Evolutionary conservation across 2,888 invertebrate species (phyloP), one percentile per base, ranked within the genome.

Genomic region (Euproctis similis): DNA sequence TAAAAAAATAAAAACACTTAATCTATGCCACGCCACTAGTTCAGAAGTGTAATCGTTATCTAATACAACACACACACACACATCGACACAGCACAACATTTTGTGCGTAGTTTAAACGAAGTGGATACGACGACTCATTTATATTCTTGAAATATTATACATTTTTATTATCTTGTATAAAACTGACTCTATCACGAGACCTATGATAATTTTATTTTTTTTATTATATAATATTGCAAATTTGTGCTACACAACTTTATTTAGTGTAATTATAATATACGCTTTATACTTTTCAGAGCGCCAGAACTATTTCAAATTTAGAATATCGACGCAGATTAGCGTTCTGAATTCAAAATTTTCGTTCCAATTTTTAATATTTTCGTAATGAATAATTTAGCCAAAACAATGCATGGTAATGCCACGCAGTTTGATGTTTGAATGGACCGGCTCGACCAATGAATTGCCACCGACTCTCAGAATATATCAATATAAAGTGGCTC

Each of bases 21-120:
- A 34, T 66, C 65, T 59, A 39, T 62, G 65, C 21, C 2, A 36
- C 18, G 46, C 59, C 10, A 57, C 56, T 57, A 57, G 59, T 49
- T 8, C n/a, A 1, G 10, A 20, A 11, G 19, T 7, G 11, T 36
- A 38, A 25, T 36, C 40, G 39, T 39, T 53, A 51, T 52, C 49
- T 24, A 33, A 45, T 18, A 6, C 4, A 8, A 9, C 8, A 52
- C 43, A 16, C 51, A 48, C 50, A 51, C 46, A 21, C 6, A 14
- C n/a, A 24, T 19, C 22, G 24, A 23, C 8, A 9, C n/a, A n/a
- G n/a, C n/a, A 18, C 36, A 42, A 33, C 27, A 31, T 42, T 62
- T 58, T 58, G 54, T 72, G 71, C 71, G 71, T 67, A 69, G 70
- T 72, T 60, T 41, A 44, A 32, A 20, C 9, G 25, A 50, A n/a